These are phyloP conservation scores for Stichopus chloronotus DNA, from an alignment of 35 echinoderm and acorn worm genomes.

Conservation along the genomic window DNA sequence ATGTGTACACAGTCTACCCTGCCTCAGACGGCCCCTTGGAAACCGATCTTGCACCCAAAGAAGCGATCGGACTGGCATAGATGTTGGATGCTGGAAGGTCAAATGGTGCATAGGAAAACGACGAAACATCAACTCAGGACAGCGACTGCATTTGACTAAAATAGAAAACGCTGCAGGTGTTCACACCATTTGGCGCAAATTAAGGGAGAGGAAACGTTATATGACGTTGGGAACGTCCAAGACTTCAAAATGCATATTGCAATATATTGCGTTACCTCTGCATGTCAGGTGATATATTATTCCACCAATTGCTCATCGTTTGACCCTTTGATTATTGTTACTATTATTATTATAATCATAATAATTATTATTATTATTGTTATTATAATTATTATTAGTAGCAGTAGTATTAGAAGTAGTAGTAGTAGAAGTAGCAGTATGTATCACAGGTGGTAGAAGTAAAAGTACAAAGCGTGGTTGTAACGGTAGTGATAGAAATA, in stretches of 20 bases:
- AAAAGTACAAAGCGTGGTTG: no score
- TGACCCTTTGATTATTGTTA: no score
- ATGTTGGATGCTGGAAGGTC: neutral
- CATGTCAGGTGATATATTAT: neutral
- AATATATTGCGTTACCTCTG: neutral
- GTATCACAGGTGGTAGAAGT: no score
- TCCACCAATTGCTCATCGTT: neutral
- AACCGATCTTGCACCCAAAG: neutral
- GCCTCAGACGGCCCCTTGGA: neutral
- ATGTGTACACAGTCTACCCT: slow-evolving; percentile 26
- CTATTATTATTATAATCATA: no score
- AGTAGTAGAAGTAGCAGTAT: no score
- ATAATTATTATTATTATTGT: no score
- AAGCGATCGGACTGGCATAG: slow-evolving; percentile 6
- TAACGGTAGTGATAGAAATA: no score
- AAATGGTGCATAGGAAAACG: neutral
- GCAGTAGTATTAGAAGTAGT: no score
- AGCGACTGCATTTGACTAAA: neutral
- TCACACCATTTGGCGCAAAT: neutral
- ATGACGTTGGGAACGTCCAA: neutral
- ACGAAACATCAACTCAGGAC: neutral
- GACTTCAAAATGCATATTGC: neutral
- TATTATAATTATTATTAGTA: no score
- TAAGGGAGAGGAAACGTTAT: neutral
- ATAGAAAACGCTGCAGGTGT: neutral